Base-by-base conservation (phyloP, 1,140 invertebrate species). In the Drosophila nasuta region DNA sequence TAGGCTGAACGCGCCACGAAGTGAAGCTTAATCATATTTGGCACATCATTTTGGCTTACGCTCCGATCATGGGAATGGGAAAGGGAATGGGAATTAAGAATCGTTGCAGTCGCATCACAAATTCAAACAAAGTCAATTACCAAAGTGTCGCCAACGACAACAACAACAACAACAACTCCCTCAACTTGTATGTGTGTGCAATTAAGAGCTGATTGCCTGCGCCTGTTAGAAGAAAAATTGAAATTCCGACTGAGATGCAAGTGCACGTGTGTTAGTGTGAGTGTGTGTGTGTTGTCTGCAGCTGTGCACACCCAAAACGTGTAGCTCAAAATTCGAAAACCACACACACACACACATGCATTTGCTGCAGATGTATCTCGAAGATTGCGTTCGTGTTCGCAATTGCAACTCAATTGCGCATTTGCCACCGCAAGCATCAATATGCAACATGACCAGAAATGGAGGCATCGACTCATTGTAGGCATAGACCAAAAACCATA, bases 331-430 rank as follows among this genome's bases (percentile, higher is more conserved):
- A 83, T 88, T 81, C 75, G 81, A 78, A 83, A 86, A 80, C 83
- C 83, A 43, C 78, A 81, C 68, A 45, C 49, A 60, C 56, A 15
- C 7, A 38, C 13, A 46, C n/a, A 57, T 63, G 25, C 30, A n/a
- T 20, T 25, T 41, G 59, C 33, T 52, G 48, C 54, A 64, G 63
- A 33, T 75, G 80, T 85, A 85, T 78, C 78, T 77, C 66, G 48
- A 85, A 85, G 77, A 87, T 82, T 88, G 85, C 62, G 77, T 89
- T 74, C 81, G 83, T 88, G 77, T 81, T 85, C 63, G 75, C 76
- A 85, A 91, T 91, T 91, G 88, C 83, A 88, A 82, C 83, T 91
- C 81, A 91, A 91, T 91, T 91, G 89, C 83, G 85, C 83, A 85
- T 80, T 88, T 91, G 75, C 79, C 81, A 89, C 89, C 89, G 78